Percentiles rank a stretch among this genome's conserved stretches.
These are phyloP conservation scores for Neoitamus cyanurus DNA, from an alignment of 2,888 invertebrate genomes.

Conservation along the genomic window DNA sequence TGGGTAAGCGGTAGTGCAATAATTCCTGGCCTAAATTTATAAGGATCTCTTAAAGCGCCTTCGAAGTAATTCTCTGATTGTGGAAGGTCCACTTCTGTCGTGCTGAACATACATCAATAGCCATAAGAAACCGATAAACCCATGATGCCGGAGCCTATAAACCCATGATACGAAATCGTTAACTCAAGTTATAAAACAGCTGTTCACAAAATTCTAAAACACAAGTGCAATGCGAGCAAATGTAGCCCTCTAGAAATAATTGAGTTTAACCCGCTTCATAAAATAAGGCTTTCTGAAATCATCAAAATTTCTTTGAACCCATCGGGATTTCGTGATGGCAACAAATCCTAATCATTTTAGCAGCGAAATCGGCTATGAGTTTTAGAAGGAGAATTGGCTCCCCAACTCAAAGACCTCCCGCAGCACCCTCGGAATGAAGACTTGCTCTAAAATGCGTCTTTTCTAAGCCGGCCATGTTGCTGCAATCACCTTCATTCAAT, in stretches of 20 bases:
- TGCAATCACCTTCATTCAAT: slow-evolving; percentile 55
- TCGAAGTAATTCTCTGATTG: no score
- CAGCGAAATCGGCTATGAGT: not conserved
- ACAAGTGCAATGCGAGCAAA: not conserved
- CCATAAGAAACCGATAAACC: not conserved
- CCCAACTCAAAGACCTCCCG: no score
- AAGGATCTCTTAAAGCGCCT: no score
- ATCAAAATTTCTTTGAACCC: not conserved
- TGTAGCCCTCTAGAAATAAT: not conserved
- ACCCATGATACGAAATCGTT: not conserved
- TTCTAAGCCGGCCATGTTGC: slow-evolving; percentile 18
- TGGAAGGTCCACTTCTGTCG: no score
- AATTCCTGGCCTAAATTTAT: no score
- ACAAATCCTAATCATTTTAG: not conserved
- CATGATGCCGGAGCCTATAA: not conserved
- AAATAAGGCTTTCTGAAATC: not conserved
- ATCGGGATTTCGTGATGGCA: not conserved
- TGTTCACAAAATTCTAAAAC: not conserved
- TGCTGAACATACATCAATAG: no score
- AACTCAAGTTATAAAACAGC: not conserved
- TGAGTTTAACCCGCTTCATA: not conserved
- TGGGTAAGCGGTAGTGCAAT: no score
- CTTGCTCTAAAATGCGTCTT: not conserved
- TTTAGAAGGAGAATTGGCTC: not conserved
- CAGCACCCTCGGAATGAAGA: not conserved